Percentiles rank a stretch among this genome's conserved stretches.
phyloP scores from a whole-genome alignment of 1,140 invertebrate genomes.

The Halictus rubicundus region DNA sequence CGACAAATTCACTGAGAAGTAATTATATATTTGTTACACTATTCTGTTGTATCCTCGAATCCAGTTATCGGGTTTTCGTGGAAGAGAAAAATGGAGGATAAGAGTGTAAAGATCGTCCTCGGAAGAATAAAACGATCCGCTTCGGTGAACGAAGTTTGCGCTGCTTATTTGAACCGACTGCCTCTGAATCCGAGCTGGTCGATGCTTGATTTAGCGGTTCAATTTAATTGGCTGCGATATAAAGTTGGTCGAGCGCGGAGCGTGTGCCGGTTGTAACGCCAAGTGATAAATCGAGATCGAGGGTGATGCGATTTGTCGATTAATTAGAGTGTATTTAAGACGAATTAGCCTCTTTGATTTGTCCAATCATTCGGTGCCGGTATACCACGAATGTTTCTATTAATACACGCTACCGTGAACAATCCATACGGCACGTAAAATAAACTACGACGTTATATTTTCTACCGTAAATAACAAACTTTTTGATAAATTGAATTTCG shows the following conservation, averaged over 20 bases:
- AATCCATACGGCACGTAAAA: too few relatives aligned
- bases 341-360: too few relatives aligned
- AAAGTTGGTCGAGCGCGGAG: background rate
- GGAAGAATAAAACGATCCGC: constrained; percentile 22
- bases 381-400: too few relatives aligned
- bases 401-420: too few relatives aligned
- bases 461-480: too few relatives aligned
- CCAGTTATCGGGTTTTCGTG: background rate
- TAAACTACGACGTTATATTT: too few relatives aligned
- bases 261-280: background rate
- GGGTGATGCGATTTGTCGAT: constrained; percentile 20
- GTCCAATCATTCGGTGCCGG: too few relatives aligned
- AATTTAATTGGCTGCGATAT: constrained; percentile 37
- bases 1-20: too few relatives aligned
- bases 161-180: background rate
- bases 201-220: constrained; percentile 36
- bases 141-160: constrained; percentile 17
- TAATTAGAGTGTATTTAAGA: constrained; percentile 10
- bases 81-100: background rate
- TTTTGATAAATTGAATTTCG: too few relatives aligned
- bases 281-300: background rate
- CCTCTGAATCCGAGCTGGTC: constrained; percentile 10
- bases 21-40: too few relatives aligned
- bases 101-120: background rate
- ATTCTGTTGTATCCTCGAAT: too few relatives aligned